A percentile compares a stretch with the other conserved stretches of the same genome.
Conservation (phyloP, 2,113 vertebrate species). For the Brevimyrus niger region DNA sequence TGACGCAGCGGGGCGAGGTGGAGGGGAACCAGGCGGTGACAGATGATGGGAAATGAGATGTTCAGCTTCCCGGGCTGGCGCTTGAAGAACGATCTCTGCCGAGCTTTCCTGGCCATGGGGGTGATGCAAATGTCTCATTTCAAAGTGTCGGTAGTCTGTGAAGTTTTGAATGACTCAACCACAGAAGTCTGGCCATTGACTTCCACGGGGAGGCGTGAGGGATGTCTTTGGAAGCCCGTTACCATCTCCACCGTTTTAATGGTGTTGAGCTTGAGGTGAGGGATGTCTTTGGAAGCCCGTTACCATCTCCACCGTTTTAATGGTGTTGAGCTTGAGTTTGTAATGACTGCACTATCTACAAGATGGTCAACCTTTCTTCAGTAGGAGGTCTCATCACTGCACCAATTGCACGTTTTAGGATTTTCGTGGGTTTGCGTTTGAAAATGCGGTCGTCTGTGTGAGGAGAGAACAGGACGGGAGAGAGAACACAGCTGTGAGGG, state of each 20-base stretch:
- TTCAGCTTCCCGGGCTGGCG: background rate
- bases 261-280: background rate
- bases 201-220: background rate
- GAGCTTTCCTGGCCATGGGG: background rate
- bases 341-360: background rate
- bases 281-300: background rate
- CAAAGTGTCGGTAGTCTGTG: background rate
- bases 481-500: background rate
- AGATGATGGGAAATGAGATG: background rate
- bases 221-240: background rate
- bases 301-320: background rate
- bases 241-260: background rate
- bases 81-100: background rate
- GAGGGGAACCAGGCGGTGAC: background rate
- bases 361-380: background rate
- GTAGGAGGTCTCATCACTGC: background rate
- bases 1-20: background rate
- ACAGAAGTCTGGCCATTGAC: background rate
- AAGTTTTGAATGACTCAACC: background rate
- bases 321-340: background rate
- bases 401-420: background rate
- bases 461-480: background rate
- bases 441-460: background rate
- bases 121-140: background rate
- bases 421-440: background rate